Base-by-base conservation (phyloP, 2,113 vertebrate genomes). In the Lates calcarifer region DNA sequence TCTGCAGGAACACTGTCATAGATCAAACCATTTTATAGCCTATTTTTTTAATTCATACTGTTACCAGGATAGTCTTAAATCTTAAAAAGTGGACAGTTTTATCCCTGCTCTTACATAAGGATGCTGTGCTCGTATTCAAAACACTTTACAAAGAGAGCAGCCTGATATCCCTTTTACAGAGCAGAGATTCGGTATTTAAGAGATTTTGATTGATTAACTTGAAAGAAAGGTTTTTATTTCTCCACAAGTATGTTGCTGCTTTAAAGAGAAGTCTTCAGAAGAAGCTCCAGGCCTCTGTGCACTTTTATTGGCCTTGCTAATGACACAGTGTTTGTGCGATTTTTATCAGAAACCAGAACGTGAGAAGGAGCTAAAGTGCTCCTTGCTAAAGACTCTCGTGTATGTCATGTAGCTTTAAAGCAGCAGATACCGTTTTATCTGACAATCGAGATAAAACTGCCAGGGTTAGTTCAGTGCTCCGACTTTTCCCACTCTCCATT, bases 401-500 rank as follows among this genome's bases (percentile, higher is more conserved):
- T 81, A 55, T 71, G 69, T 58, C 35, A n/a, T 43, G 69, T 82
- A 83, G 89, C 72, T 96, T 95, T 93, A 93, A 85, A 87, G 93
- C 95, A 92, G 94, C 96, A 96, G 95, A 97, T 94, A 92, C 90
- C 33, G 33, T 93, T 95, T 96, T 97, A 96, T 97, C 96, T 97
- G 94, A 93, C 95, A 94, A 96, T 96, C 94, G 89, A 97, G 97
- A 98, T 98, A 97, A 97, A 96, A 94, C 85, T 89, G 93, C 93
- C 93, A 89, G 93, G 85, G 85, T 79, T 89, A 86, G 93, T 93
- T 94, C 87, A 87, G 86, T 37, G 73, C 90, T 87, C 60, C 86
- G 62, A 87, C 91, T 90, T 82, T 95, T 93, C 93, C 92, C 88
- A 66, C 91, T 95, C 93, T 92, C 81, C 94, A 92, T 94, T 95